Evolutionary conservation across 2,797 vertebrate species (phyloP).

Genomic region (Chromis chromis): DNA sequence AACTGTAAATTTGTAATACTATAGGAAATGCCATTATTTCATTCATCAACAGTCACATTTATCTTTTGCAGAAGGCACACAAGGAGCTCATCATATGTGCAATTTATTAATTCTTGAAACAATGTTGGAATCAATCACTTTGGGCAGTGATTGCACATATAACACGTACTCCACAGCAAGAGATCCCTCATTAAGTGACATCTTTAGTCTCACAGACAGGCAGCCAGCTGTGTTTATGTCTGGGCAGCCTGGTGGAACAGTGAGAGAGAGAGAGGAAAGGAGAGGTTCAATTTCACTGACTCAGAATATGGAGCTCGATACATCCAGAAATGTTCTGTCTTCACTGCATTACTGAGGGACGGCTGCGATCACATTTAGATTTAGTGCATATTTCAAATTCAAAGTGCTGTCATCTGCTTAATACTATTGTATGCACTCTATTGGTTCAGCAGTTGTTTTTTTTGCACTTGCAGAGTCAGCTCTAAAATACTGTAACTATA

Average conservation of each 20-base stretch:
- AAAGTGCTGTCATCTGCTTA: constrained; percentile 62
- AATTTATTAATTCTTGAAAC: constrained; percentile 54
- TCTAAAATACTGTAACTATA: constrained; percentile 45
- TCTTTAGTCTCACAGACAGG: constrained; percentile 57
- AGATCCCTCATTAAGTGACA: constrained; percentile 58
- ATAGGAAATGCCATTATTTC: constrained; percentile 61
- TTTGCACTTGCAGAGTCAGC: constrained; percentile 47
- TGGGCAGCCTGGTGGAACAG: constrained; percentile 39
- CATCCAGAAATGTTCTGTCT: constrained; percentile 48
- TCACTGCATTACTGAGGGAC: constrained; percentile 40
- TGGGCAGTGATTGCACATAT: constrained; percentile 50
- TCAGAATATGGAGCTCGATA: constrained; percentile 57
- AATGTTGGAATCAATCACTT: constrained; percentile 51
- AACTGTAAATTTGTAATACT: constrained; percentile 64
- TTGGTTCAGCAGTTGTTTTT: constrained; percentile 20
- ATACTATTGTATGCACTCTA: constrained; percentile 39
- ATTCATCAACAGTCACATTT: constrained; percentile 70
- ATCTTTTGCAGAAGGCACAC: constrained; percentile 78
- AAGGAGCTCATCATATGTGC: constrained; percentile 74
- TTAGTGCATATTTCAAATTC: constrained; percentile 61
- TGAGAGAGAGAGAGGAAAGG: constrained; percentile 40
- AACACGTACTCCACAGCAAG: constrained; percentile 49
- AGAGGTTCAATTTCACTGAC: constrained; percentile 65
- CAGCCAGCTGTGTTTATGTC: constrained; percentile 54
- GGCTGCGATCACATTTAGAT: constrained; percentile 55